Base-by-base conservation (phyloP, 2,797 vertebrate genomes). In the Astyanax mexicanus region DNA sequence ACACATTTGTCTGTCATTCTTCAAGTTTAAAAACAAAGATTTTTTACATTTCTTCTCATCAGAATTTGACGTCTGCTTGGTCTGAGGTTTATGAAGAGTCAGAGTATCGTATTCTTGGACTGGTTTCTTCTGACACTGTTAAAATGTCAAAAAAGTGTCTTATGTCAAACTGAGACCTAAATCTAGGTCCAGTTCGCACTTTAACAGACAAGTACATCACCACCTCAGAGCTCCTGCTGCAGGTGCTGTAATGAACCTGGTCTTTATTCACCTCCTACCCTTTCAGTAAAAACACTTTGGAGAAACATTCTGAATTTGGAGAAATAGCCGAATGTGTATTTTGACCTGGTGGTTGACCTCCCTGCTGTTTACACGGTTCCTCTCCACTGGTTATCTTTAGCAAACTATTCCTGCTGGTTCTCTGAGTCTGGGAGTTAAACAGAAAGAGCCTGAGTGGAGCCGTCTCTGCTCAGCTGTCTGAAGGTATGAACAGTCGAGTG, bases 391-490 rank as follows among this genome's bases (percentile, higher is more conserved):
- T 64, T 37, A 54, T 72, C 49, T 37, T 4, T 47, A 61, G 23
- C 54, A 49, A 62, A 60, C 54, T 55, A 71, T 42, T 54, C n/a
- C 37, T 74, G 49, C 58, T 37, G 42, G 21, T 60, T 51, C 64
- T 25, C 21, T 6, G 42, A 25, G 45, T 38, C 25, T 64, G 21
- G 57, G 67, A 69, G 23, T 67, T 44, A 35, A 42, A 74, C 60
- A 68, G 74, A 71, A 54, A 76, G n/a, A n/a, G 35, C 47, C 19
- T 1, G 57, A 62, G 52, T 35, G 64, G 12, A 66, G 4, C 27
- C 32, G 77, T 78, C 60, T 70, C 61, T 61, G 40, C 40, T 65
- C 55, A 49, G 57, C 6, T 44, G 74, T 68, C 69, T 74, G n/a
- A 77, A 72, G 44, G n/a, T 49, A 42, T 61, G 19, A 64, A 49